phyloP scores from a whole-genome alignment of 2,888 invertebrate species.

The Synanthedon formicaeformis region DNA sequence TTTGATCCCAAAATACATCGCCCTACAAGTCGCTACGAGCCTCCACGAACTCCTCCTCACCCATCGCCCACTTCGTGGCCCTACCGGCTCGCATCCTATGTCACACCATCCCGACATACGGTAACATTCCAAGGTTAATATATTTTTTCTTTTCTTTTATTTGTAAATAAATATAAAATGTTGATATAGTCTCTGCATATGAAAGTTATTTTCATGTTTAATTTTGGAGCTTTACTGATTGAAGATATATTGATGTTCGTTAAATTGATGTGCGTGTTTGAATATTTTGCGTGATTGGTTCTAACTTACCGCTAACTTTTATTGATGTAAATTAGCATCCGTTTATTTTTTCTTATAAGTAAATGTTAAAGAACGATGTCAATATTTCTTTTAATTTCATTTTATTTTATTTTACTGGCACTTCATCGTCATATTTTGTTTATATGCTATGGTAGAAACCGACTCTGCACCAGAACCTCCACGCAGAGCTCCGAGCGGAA shows the following conservation, averaged over 20 bases:
- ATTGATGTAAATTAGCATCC: conserved; percentile 4
- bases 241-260: conserved; percentile 43
- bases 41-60: conserved; percentile 70
- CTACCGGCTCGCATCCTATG: conserved; percentile 48
- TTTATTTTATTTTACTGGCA: conserved; percentile 6
- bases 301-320: conserved; percentile 9
- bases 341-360: neutral
- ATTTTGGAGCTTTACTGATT: conserved; percentile 48
- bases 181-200: conserved; percentile 16
- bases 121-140: conserved; percentile 80
- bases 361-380: conserved; percentile 5
- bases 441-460: conserved; percentile 58
- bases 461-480: conserved; percentile 74
- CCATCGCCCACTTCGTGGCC: conserved; percentile 60
- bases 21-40: conserved; percentile 82
- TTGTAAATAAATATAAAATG: conserved; percentile 11
- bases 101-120: conserved; percentile 74
- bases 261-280: conserved; percentile 25
- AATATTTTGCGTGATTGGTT: conserved; percentile 26
- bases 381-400: conserved; percentile 18
- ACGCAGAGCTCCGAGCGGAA: conserved; percentile 69
- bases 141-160: conserved; percentile 19
- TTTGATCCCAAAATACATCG: conserved; percentile 82
- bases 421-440: conserved; percentile 8
- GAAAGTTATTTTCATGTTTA: conserved; percentile 20